Base-by-base conservation (phyloP, 2,888 invertebrate species). In the Andricus quercusramuli region DNA sequence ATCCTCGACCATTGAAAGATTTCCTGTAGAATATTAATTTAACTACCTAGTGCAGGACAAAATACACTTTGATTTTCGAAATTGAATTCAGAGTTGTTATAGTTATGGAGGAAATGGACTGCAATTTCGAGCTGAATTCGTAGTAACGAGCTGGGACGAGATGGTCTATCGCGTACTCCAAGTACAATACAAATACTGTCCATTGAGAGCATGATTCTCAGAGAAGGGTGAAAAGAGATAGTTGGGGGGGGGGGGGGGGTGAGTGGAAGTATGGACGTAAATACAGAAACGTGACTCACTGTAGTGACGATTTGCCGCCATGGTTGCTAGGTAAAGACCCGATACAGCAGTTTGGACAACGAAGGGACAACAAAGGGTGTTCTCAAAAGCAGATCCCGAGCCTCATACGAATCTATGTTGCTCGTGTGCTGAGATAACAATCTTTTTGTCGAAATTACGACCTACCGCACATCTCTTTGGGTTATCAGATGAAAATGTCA, bases 181-280 rank as follows among this genome's bases (percentile, higher is more conserved):
- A 66, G 66, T 37, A 66, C 37, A 66, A 37, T 66, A 37, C 37
- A 32, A 29, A 62, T 62, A 62, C 66, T 66, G 66, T 20, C 66
- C 37, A 66, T 66, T 66, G 66, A 17, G n/a, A 13, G 66, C 13
- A n/a, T n/a, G n/a, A 41, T 41, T 22, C 37, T 67, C n/a, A 41
- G 13, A 41, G 37, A 67, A 62, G 25, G 62, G 11, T n/a, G 11
- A 25, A 6, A 6, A 1, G 3, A 20, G n/a, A 37, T n/a, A n/a
- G n/a, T n/a, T n/a, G 20, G 1, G n/a, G 78, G 22, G 59, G 70
- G 59, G 65, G 74, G 62, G 65, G 77, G 59, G 44, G 67, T 37
- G 70, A 77, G 66, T 77, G 64, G 37, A 65, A 51, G n/a, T 56
- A 56, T n/a, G 11, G 25, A 25, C 25, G 62, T 62, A 25, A 62